phyloP scores from a whole-genome alignment of 2,888 invertebrate genomes.

The Bembecia ichneumoniformis region DNA sequence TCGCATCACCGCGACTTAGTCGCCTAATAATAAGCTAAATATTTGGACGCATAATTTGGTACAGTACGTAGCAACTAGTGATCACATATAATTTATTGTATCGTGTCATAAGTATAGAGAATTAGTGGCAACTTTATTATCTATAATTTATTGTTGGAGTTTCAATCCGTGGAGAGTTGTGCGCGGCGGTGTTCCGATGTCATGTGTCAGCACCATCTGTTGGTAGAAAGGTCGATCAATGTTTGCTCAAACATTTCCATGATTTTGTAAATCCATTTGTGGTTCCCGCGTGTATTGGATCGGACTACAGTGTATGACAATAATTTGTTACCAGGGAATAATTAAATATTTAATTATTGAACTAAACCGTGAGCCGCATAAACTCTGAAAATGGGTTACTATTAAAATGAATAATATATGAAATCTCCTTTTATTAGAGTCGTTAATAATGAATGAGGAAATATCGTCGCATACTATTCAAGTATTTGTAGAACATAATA shows the following conservation, averaged over 20 bases:
- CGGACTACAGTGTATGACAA: no score
- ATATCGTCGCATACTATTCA: no score
- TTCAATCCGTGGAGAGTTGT: conserved; percentile 5
- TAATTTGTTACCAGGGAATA: no score
- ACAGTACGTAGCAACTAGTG: conserved; percentile 35
- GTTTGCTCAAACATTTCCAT: no score
- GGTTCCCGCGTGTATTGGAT: conserved; percentile 5
- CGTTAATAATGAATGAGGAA: no score
- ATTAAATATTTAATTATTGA: no score
- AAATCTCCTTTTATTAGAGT: no score
- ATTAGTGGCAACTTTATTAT: conserved; percentile 15
- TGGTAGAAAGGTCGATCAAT: conserved; percentile 3
- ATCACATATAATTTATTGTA: conserved; percentile 66
- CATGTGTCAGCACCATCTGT: conserved; percentile 16
- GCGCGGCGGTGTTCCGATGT: conserved; percentile 9
- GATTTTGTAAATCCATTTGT: not conserved
- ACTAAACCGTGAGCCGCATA: no score
- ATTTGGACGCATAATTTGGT: conserved; percentile 64
- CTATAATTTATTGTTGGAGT: conserved; percentile 7
- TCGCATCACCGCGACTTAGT: conserved; percentile 9
- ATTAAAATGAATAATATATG: no score
- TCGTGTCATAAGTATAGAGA: conserved; percentile 49
- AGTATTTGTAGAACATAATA: no score
- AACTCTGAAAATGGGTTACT: no score
- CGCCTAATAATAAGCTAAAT: conserved; percentile 37